phyloP scores from a whole-genome alignment of 2,888 invertebrate genomes.

The Euclidia mi region DNA sequence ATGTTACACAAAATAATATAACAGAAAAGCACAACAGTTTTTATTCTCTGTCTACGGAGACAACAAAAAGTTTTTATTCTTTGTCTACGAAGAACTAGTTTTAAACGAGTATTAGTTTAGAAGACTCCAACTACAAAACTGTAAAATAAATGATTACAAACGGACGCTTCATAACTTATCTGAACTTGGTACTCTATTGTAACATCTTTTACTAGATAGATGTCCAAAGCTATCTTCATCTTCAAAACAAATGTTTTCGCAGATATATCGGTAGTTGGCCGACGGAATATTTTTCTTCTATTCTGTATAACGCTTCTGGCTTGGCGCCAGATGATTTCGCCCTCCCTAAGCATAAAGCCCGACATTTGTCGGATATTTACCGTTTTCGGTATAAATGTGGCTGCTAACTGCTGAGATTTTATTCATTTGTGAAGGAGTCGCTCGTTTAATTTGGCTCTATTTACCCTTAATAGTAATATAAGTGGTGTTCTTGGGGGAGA shows the following conservation, averaged over 20 bases:
- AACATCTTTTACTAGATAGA: slow-evolving; percentile 26
- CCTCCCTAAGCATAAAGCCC: slow-evolving; percentile 27
- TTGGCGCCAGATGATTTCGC: slow-evolving; percentile 40
- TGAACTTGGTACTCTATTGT: slow-evolving; percentile 1
- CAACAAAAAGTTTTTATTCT: too few relatives aligned
- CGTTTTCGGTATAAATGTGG: slow-evolving; percentile 31
- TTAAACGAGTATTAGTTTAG: too few relatives aligned
- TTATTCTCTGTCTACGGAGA: too few relatives aligned
- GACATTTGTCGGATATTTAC: slow-evolving; percentile 27
- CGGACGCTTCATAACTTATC: background rate
- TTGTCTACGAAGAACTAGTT: too few relatives aligned
- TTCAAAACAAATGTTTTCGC: slow-evolving; percentile 31
- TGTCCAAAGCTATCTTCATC: slow-evolving; percentile 34
- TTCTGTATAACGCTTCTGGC: slow-evolving; percentile 42
- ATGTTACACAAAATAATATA: too few relatives aligned
- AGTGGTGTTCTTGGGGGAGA: too few relatives aligned
- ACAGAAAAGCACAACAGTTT: too few relatives aligned
- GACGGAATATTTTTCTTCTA: slow-evolving; percentile 34
- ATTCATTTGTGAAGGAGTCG: slow-evolving; percentile 18
- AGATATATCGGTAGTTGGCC: slow-evolving; percentile 35
- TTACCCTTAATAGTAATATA: background rate
- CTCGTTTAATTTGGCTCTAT: slow-evolving; percentile 1
- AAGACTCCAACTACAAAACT: too few relatives aligned
- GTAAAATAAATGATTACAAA: too few relatives aligned
- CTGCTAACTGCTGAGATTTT: slow-evolving; percentile 39